Evolutionary conservation across 2,888 invertebrate genomes (phyloP).

Genomic region (Drosophila fungiperda): DNA sequence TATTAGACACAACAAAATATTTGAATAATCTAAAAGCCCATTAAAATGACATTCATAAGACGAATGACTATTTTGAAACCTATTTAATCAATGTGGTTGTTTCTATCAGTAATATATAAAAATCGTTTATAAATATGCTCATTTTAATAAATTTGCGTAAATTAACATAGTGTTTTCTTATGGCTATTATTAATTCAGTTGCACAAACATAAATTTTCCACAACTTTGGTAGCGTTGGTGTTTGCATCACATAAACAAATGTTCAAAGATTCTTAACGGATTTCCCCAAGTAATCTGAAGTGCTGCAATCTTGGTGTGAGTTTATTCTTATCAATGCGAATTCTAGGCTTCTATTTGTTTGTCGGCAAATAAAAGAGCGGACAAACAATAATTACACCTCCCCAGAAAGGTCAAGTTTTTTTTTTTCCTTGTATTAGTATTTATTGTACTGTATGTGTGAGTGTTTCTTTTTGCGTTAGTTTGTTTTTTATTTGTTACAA

Average conservation of each 20-base stretch:
- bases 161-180: background rate
- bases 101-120: background rate
- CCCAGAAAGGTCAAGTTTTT: slow-evolving; percentile 53
- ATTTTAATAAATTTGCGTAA: background rate
- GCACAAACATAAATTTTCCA: slow-evolving; percentile 8
- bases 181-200: background rate
- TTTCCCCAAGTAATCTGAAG: slow-evolving; percentile 3
- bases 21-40: slow-evolving; percentile 15
- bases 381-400: slow-evolving; percentile 41
- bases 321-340: slow-evolving; percentile 46
- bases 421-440: slow-evolving; percentile 7
- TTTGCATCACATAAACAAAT: background rate
- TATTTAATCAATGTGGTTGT: slow-evolving; percentile 2
- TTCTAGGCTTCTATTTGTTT: slow-evolving; percentile 46
- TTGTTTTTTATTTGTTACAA: slow-evolving; percentile 23
- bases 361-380: slow-evolving; percentile 34
- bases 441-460: background rate
- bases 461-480: slow-evolving; percentile 6
- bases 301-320: slow-evolving; percentile 16
- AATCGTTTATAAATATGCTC: background rate
- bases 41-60: background rate
- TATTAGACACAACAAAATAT: slow-evolving; percentile 13
- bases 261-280: no score
- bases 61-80: slow-evolving; percentile 17
- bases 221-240: background rate